Conservation (phyloP, 2,888 invertebrate genomes). For the Laspeyria flexula region DNA sequence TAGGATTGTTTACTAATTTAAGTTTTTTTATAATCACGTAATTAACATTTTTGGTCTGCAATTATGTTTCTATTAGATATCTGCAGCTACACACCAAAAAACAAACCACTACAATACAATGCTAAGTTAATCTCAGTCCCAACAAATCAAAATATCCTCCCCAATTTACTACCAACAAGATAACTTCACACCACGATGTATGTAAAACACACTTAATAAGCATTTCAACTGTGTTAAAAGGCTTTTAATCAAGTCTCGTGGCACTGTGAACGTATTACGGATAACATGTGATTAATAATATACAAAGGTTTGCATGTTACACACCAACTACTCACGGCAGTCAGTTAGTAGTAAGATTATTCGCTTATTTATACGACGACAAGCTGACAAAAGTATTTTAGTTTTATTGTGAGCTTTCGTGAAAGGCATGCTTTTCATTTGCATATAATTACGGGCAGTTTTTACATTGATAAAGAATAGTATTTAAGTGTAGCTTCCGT, state of each 20-base stretch:
- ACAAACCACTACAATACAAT: background rate
- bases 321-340: conserved; percentile 47
- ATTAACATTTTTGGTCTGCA: too few relatives aligned
- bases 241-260: conserved; percentile 21
- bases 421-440: background rate
- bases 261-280: conserved; percentile 27
- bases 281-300: conserved; percentile 56
- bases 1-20: too few relatives aligned
- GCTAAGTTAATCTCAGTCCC: background rate
- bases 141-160: conserved; percentile 32
- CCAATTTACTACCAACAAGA: conserved; percentile 23
- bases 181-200: background rate
- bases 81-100: background rate
- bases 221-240: conserved; percentile 17
- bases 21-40: too few relatives aligned
- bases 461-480: too few relatives aligned
- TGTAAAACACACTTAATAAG: conserved; percentile 3
- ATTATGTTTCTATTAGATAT: too few relatives aligned
- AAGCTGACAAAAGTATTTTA: conserved; percentile 27
- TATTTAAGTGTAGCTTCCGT: too few relatives aligned
- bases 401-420: conserved; percentile 15
- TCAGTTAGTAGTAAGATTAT: conserved; percentile 29
- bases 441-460: background rate
- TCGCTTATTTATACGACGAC: conserved; percentile 24
- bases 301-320: conserved; percentile 50